Evolutionary conservation across 2,888 invertebrate genomes (phyloP).

Genomic region (Endotricha flammealis): DNA sequence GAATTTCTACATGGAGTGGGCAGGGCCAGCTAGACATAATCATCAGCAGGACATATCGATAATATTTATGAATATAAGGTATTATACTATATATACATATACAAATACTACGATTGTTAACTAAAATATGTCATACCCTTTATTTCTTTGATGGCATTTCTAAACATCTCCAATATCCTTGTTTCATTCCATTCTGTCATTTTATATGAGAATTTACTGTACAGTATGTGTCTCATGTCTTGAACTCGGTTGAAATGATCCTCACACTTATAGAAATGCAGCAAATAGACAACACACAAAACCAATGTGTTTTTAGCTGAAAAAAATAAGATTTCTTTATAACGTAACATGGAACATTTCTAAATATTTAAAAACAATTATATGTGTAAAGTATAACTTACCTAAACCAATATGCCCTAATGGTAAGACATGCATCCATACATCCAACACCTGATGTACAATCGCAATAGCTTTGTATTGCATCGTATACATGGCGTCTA

Average conservation of each 20-base stretch:
- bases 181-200: constrained; percentile 60
- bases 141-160: constrained; percentile 40
- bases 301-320: constrained; percentile 61
- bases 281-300: constrained; percentile 56
- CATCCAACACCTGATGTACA: constrained; percentile 39
- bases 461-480: constrained; percentile 56
- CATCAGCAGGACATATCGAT: too few species aligned
- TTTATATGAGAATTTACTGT: constrained; percentile 50
- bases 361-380: constrained; percentile 4
- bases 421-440: constrained; percentile 62
- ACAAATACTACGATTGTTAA: not conserved
- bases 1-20: too few species aligned
- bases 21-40: too few species aligned
- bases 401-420: constrained; percentile 54
- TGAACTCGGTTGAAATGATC: constrained; percentile 48
- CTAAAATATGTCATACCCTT: constrained; percentile 37
- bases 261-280: constrained; percentile 64
- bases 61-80: too few species aligned
- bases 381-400: constrained; percentile 30
- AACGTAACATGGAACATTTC: not conserved
- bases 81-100: constrained; percentile 2
- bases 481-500: constrained; percentile 70
- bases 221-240: constrained; percentile 47
- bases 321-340: too few species aligned
- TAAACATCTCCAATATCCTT: constrained; percentile 55